Evolutionary conservation across 2,888 invertebrate species (phyloP), one percentile per base, ranked within the genome.

Genomic region (Cerceris rybyensis): DNA sequence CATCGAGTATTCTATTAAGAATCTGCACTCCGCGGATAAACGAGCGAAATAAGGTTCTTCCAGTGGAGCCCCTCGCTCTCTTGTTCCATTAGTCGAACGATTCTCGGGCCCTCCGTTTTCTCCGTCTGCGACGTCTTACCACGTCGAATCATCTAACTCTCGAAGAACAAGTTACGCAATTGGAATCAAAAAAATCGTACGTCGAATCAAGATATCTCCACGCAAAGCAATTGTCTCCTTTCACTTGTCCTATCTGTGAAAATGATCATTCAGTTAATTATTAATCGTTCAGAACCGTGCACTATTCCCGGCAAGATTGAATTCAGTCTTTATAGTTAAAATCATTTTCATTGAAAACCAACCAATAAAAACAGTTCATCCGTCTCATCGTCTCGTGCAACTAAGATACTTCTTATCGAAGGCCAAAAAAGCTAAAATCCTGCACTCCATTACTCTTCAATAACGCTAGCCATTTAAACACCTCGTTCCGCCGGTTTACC

Each of bases 1-100:
- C 89, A 89, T 89, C 88, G 90, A 88, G 89, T 88, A 89, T 89
- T 89, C 90, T 90, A 89, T 89, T 89, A 90, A 89, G 89, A 88
- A 88, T 89, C 86, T 88, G 87, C 88, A 87, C 88, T 88, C 85
- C 84, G 82, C 84, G 86, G 88, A 88, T 87, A 88, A 88, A 89
- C 88, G 85, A 87, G 78, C 76, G 86, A 86, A 86, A 86, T 86
- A 86, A 87, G 84, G 86, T 86, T 80, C 82, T 80, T 61, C 72
- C 70, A 42, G 75, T 66, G 50, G 69, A 59, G 74, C 79, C 70
- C 58, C 64, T 75, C 52, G 46, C 14, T 71, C 59, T 83, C 81
- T 76, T 75, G 78, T 85, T 85, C 84, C 85, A 85, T 85, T 86
- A 86, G 86, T 84, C 86, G 84, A 85, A 86, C 84, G 82, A 86